Base-by-base conservation (phyloP, 1,140 invertebrate species). In the Bombus affinis region DNA sequence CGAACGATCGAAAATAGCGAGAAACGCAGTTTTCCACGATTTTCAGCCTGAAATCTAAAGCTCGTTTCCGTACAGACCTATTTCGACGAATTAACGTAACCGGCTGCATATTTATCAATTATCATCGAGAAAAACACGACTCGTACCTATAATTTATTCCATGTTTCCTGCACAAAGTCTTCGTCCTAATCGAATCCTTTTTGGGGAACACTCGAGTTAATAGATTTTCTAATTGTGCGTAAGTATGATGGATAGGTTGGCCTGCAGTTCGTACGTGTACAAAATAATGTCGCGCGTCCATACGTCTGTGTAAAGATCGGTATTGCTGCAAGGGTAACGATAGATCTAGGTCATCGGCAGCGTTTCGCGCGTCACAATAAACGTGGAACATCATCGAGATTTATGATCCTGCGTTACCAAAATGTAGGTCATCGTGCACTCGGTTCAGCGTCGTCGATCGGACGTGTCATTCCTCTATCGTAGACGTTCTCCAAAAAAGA, bases 341-440 rank as follows among this genome's bases (percentile, higher is more conserved):
- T 70, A 68, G 76, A 87, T 87, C 81, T 87, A 59, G 86, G 86
- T 79, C 86, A 84, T 87, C 81, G 75, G 85, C 53, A 73, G 47
- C 53, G 81, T 87, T 87, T 87, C 71, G 74, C 81, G 74, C 81
- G 65, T 83, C 85, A 86, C 75, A 86, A 84, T 82, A 86, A 87
- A 74, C 82, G 57, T 79, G 70, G 39, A 42, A 59, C 59, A 74
- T 84, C 81, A 68, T 68, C 28, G 59, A 59, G 72, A 87, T 83
- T 83, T 80, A 84, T 85, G 47, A 25, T 68, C 28, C 65, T 53
- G 76, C 75, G n/a, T 81, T 65, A 75, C 78, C 71, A 44, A 85
- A 81, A 85, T 85, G 44, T 85, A 75, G 84, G 84, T 85, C 84
- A 85, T 37, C 37, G 32, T 81, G 73, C 44, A 37, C 42, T 53